Conservation (phyloP, 2,888 invertebrate genomes). For the Bellardia bayeri region DNA sequence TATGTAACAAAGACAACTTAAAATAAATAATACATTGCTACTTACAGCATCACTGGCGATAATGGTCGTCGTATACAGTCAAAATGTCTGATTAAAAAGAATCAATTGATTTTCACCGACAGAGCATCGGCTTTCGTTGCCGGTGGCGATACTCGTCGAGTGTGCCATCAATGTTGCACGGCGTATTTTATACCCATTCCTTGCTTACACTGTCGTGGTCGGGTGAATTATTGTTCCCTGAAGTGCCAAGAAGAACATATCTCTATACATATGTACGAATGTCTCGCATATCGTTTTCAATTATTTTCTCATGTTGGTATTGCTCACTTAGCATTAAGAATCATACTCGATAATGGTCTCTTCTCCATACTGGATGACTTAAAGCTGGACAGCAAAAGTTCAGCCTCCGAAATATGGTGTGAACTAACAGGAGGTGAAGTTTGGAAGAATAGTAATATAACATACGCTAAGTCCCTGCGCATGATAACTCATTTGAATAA, state of each 20-base stretch:
- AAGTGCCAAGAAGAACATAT: constrained; percentile 86
- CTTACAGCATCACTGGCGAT: constrained; percentile 34
- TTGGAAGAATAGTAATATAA: constrained; percentile 37
- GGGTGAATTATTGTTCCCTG: constrained; percentile 88
- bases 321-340: constrained; percentile 90
- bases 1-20: no score
- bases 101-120: constrained; percentile 92
- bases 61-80: constrained; percentile 84
- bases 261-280: constrained; percentile 89
- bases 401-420: constrained; percentile 76
- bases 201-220: constrained; percentile 88
- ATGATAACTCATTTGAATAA: constrained; percentile 89
- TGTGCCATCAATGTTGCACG: constrained; percentile 91
- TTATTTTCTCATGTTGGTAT: constrained; percentile 90
- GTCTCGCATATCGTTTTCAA: constrained; percentile 87
- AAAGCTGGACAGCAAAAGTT: not conserved
- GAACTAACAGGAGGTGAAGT: constrained; percentile 61
- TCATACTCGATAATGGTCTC: constrained; percentile 86
- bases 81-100: constrained; percentile 86
- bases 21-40: not conserved
- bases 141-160: constrained; percentile 83
- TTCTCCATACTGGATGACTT: constrained; percentile 75
- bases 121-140: constrained; percentile 92
- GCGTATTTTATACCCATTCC: constrained; percentile 87
- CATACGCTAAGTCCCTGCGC: constrained; percentile 75